Percentiles rank a stretch among this genome's conserved stretches.
phyloP scores from a whole-genome alignment of 2,113 vertebrate species.

The Lutjanus erythropterus region DNA sequence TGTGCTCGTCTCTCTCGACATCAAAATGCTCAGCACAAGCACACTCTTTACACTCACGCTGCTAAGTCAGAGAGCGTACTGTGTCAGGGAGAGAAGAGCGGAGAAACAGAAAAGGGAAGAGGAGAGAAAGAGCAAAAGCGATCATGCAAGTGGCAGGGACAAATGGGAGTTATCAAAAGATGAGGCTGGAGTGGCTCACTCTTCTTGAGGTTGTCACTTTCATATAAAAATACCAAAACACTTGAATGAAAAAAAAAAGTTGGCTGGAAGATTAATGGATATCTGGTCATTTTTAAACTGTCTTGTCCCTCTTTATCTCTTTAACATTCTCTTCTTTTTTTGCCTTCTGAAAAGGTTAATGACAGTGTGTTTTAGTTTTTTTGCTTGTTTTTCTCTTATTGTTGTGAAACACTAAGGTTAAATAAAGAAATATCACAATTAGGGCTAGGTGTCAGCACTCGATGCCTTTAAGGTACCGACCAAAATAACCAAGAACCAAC shows the following conservation, averaged over 20 bases:
- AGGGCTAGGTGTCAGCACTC: too few relatives aligned
- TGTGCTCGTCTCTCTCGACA: constrained; percentile 58
- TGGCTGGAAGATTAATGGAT: constrained; percentile 34
- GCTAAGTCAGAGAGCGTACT: constrained; percentile 71
- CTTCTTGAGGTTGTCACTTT: constrained; percentile 42
- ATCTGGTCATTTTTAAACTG: constrained; percentile 12
- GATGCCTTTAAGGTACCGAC: too few relatives aligned
- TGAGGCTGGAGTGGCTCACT: constrained; percentile 36
- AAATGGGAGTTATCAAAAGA: constrained; percentile 56
- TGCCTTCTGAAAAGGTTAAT: constrained; percentile 10
- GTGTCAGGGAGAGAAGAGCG: constrained; percentile 55
- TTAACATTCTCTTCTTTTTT: background rate
- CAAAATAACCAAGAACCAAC: too few relatives aligned
- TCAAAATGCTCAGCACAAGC: constrained; percentile 78
- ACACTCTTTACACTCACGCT: constrained; percentile 52
- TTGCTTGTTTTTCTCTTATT: background rate
- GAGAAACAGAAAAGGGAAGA: constrained; percentile 23
- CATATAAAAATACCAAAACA: constrained; percentile 38
- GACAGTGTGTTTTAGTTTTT: background rate
- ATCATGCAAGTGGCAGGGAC: constrained; percentile 49
- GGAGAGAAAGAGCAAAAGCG: constrained; percentile 36
- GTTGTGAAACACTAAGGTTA: background rate
- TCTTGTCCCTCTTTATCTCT: background rate
- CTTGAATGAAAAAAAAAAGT: constrained; percentile 16
- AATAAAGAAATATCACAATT: background rate